Conservation (phyloP, 2,888 invertebrate species). For the Dryocosmus kuriphilus region DNA sequence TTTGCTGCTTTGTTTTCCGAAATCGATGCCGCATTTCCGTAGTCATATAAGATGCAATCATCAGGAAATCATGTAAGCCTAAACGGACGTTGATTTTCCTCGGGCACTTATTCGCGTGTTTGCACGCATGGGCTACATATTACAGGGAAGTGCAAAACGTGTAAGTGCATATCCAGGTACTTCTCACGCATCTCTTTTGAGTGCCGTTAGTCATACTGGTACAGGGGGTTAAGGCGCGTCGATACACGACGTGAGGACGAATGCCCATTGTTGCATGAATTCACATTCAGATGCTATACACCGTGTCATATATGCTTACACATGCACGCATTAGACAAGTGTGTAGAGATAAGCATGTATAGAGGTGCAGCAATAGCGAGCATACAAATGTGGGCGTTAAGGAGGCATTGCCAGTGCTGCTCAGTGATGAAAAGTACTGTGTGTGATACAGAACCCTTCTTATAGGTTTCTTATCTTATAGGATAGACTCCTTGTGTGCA, state of each 20-base stretch:
- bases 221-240: background rate
- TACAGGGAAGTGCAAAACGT: conserved; percentile 1
- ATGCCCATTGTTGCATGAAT: conserved; percentile 46
- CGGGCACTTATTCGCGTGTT: conserved; percentile 6
- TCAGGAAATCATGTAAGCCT: background rate
- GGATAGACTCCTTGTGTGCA: background rate
- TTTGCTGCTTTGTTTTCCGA: background rate
- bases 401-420: background rate
- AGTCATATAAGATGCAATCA: background rate
- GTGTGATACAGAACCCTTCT: conserved; percentile 13
- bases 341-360: conserved; percentile 54
- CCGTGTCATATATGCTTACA: conserved; percentile 16
- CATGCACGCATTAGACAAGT: conserved; percentile 46
- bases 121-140: conserved; percentile 14
- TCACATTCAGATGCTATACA: conserved; percentile 44
- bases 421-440: conserved; percentile 1
- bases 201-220: conserved; percentile 17
- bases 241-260: conserved; percentile 34
- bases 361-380: conserved; percentile 52
- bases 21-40: background rate
- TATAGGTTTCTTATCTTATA: background rate
- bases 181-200: conserved; percentile 14
- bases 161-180: conserved; percentile 22
- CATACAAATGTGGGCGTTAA: conserved; percentile 39
- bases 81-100: conserved; percentile 1